These are phyloP conservation scores for Stenodera caucasica DNA, from an alignment of 2,888 invertebrate species.

Conservation along the genomic window DNA sequence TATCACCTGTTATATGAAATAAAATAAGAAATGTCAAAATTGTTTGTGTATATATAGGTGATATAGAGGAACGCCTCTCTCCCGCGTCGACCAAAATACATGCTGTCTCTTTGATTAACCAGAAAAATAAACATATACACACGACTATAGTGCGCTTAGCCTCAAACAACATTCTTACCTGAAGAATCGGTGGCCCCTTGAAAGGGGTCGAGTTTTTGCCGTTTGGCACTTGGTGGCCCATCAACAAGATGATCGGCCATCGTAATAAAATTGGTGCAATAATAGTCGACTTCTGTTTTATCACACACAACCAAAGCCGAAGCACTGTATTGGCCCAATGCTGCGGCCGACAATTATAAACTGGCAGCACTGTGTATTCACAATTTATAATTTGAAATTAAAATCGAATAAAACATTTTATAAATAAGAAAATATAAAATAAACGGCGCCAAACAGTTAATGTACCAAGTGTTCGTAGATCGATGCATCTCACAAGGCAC, in stretches of 20 bases:
- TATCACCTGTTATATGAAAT: not conserved
- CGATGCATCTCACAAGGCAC: slow-evolving; percentile 76
- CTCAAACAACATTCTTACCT: slow-evolving; percentile 60
- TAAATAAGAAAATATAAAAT: slow-evolving; percentile 53
- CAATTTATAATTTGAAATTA: slow-evolving; percentile 53
- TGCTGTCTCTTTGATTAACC: slow-evolving; percentile 29
- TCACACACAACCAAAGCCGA: slow-evolving; percentile 61
- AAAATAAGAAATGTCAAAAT: not conserved
- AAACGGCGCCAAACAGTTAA: slow-evolving; percentile 62
- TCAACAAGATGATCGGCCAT: slow-evolving; percentile 95
- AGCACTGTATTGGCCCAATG: slow-evolving; percentile 56
- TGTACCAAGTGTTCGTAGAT: slow-evolving; percentile 70
- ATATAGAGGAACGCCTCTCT: slow-evolving; percentile 50
- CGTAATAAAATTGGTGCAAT: slow-evolving; percentile 42
- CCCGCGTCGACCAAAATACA: slow-evolving; percentile 46
- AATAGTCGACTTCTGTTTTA: slow-evolving; percentile 3
- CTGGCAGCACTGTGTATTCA: slow-evolving; percentile 51
- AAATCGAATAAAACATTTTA: slow-evolving; percentile 55
- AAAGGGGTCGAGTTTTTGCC: slow-evolving; percentile 88
- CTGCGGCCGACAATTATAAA: slow-evolving; percentile 50
- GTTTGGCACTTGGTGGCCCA: slow-evolving; percentile 92
- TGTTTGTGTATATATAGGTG: not conserved
- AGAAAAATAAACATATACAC: slow-evolving; percentile 42
- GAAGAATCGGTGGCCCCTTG: slow-evolving; percentile 79
- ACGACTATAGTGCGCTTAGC: slow-evolving; percentile 14